Conservation (phyloP, 1,140 invertebrate genomes). For the Paraescarpia echinospica region DNA sequence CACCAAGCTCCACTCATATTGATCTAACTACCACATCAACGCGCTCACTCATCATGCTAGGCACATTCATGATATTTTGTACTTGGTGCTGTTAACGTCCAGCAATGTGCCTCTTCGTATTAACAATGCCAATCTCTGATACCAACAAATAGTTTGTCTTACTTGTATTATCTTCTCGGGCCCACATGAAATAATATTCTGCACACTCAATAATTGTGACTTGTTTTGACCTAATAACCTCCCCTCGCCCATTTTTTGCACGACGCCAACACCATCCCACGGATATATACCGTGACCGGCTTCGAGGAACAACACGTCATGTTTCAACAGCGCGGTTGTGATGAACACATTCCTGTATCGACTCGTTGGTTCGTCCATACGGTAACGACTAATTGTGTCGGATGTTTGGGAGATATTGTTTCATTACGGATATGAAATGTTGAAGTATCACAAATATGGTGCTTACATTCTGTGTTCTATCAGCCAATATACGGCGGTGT, state of each 20-base stretch:
- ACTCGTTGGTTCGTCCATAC: slow-evolving; percentile 18
- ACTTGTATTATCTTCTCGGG: slow-evolving; percentile 18
- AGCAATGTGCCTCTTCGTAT: neutral
- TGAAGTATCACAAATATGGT: slow-evolving; percentile 27
- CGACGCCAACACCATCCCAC: slow-evolving; percentile 38
- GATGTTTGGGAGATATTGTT: slow-evolving; percentile 16
- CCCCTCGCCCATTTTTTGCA: slow-evolving; percentile 31
- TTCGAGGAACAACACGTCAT: slow-evolving; percentile 36
- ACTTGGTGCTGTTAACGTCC: neutral
- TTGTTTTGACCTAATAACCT: slow-evolving; percentile 32
- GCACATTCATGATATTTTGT: no score
- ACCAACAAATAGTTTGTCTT: no score
- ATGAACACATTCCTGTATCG: slow-evolving; percentile 35
- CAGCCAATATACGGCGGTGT: slow-evolving; percentile 30
- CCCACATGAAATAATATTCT: slow-evolving; percentile 33
- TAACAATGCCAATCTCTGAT: slow-evolving; percentile 20
- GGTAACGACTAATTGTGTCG: slow-evolving; percentile 31
- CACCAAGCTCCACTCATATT: no score
- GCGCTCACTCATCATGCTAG: no score
- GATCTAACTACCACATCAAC: no score
- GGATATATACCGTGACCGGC: slow-evolving; percentile 35
- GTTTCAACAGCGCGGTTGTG: slow-evolving; percentile 25
- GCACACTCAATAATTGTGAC: slow-evolving; percentile 34
- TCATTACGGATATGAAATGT: slow-evolving; percentile 15
- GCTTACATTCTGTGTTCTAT: slow-evolving; percentile 27